Evolutionary conservation across 2,797 vertebrate genomes (phyloP).

Genomic region (Schizopygopsis pylzovi): DNA sequence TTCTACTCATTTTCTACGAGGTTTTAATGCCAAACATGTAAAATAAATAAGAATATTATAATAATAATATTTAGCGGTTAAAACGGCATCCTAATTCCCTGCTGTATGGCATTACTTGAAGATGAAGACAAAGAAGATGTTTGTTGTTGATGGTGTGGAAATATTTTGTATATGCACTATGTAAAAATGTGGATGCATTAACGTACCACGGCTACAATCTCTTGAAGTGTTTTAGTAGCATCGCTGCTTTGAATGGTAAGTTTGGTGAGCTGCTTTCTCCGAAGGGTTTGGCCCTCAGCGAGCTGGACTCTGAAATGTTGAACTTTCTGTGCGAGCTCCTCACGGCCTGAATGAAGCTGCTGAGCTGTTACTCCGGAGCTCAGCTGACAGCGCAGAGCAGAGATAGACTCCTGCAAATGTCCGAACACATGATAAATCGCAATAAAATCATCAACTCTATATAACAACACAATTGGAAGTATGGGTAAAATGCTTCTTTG

Average conservation of each 20-base stretch:
- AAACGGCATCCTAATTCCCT: neutral
- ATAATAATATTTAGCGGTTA: neutral
- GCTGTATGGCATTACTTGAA: neutral
- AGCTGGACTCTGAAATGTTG: conserved; percentile 73
- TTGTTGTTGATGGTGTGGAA: neutral
- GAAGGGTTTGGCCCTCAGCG: conserved; percentile 59
- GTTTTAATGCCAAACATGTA: neutral
- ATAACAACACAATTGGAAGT: neutral
- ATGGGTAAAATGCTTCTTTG: neutral
- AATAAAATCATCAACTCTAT: neutral
- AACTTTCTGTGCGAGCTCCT: conserved; percentile 68
- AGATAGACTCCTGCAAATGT: conserved; percentile 75
- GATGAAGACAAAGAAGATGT: neutral
- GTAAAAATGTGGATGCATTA: conserved; percentile 1
- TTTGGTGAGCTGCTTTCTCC: conserved; percentile 69
- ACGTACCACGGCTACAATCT: conserved; percentile 74
- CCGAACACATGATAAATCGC: conserved; percentile 41
- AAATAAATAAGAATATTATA: neutral
- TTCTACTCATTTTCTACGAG: too few relatives aligned
- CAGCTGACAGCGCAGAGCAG: conserved; percentile 66
- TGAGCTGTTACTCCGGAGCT: conserved; percentile 70
- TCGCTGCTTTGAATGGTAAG: conserved; percentile 74
- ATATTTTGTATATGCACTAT: neutral
- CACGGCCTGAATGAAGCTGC: conserved; percentile 65
- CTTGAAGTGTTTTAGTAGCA: conserved; percentile 72